A percentile compares a stretch with the other conserved stretches of the same genome.
Conservation (phyloP, 30 jellyfish, hydroid and myxozoan genomes). For the Clytia hemisphaerica region DNA sequence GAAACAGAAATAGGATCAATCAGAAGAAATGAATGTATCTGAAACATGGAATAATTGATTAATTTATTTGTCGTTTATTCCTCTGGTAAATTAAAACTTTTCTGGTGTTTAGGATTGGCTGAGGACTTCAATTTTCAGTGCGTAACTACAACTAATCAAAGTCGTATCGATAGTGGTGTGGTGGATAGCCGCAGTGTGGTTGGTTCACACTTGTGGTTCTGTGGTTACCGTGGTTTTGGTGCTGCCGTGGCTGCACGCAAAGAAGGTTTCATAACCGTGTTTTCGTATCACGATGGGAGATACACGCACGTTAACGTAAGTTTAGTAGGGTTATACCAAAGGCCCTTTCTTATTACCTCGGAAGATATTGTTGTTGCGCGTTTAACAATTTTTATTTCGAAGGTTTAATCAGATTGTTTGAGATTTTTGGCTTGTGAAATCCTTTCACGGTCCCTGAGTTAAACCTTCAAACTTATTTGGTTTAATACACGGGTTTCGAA, state of each 20-base stretch:
- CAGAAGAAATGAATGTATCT: no score
- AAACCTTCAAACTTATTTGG: no score
- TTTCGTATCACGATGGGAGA: conserved; percentile 67
- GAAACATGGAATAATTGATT: no score
- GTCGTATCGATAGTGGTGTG: conserved; percentile 10
- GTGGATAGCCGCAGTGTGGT: conserved; percentile 48
- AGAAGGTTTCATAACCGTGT: conserved; percentile 56
- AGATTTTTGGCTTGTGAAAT: background rate
- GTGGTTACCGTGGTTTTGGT: conserved; percentile 45
- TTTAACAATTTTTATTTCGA: no score
- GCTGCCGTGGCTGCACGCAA: conserved; percentile 6
- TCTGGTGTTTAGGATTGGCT: conserved; percentile 42
- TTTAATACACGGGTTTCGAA: no score
- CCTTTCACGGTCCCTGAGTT: no score
- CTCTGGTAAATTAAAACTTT: background rate
- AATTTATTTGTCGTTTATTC: no score
- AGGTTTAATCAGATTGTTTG: no score
- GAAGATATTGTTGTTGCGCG: background rate
- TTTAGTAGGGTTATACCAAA: no score
- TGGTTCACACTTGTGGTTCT: conserved; percentile 86
- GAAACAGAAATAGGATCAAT: no score
- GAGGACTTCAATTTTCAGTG: conserved; percentile 60
- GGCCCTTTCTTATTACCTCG: background rate
- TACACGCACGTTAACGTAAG: conserved; percentile 60
- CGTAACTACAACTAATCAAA: conserved; percentile 38